Conservation (phyloP, 2,888 invertebrate genomes). For the Charanyca ferruginea region DNA sequence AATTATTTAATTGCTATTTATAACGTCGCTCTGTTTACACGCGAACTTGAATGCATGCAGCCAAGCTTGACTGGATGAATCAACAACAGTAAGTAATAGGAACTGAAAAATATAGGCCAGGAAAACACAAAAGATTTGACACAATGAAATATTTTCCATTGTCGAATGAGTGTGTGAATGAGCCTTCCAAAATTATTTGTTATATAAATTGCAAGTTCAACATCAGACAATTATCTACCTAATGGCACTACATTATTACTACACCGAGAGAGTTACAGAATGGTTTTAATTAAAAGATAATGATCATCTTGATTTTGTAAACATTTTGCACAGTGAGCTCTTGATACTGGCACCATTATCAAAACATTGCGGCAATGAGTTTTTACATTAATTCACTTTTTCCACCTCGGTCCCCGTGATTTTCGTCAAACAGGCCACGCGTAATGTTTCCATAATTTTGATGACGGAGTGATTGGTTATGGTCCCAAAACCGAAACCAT, state of each 20-base stretch:
- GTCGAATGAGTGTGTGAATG: slow-evolving; percentile 3
- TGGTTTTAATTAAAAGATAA: slow-evolving; percentile 66
- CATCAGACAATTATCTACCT: slow-evolving; percentile 33
- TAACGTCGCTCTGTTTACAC: slow-evolving; percentile 73
- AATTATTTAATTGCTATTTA: slow-evolving; percentile 87
- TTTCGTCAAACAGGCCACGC: slow-evolving; percentile 66
- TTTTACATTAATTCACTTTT: slow-evolving; percentile 65
- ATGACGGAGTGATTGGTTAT: slow-evolving; percentile 86
- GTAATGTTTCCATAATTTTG: slow-evolving; percentile 82
- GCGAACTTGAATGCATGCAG: slow-evolving; percentile 64
- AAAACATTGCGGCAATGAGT: slow-evolving; percentile 51
- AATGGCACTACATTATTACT: slow-evolving; percentile 49
- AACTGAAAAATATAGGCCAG: slow-evolving; percentile 3
- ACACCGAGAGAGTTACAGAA: slow-evolving; percentile 43
- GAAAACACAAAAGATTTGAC: not conserved
- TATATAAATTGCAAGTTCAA: slow-evolving; percentile 37
- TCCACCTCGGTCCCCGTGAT: slow-evolving; percentile 50
- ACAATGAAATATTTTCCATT: slow-evolving; percentile 12
- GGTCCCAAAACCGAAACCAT: slow-evolving; percentile 84
- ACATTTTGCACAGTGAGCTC: slow-evolving; percentile 51
- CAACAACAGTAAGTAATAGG: slow-evolving; percentile 13
- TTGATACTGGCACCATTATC: slow-evolving; percentile 49
- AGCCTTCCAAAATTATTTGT: slow-evolving; percentile 28
- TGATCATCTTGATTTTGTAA: slow-evolving; percentile 58
- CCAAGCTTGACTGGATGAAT: slow-evolving; percentile 39